These are phyloP conservation scores for Tortricodes alternella DNA, from an alignment of 2,888 invertebrate species.

Conservation along the genomic window DNA sequence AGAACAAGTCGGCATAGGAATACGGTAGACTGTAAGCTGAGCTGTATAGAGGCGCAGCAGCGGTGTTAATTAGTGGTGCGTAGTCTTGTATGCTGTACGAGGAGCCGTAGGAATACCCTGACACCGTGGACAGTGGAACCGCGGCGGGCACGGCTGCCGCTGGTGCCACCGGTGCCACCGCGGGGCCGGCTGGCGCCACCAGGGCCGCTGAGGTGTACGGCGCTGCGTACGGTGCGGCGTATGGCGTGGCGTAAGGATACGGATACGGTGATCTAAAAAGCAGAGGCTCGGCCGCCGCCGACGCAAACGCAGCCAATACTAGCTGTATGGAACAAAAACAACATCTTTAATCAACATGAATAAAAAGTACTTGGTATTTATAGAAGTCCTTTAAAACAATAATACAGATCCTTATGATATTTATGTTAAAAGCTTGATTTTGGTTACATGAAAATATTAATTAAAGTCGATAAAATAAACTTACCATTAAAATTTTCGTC, in stretches of 20 bases:
- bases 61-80: constrained; percentile 18
- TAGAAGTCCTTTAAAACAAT: too few relatives aligned
- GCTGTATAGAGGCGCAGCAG: constrained; percentile 33
- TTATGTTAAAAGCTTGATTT: too few relatives aligned
- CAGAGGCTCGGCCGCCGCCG: constrained; percentile 49
- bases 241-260: too few relatives aligned
- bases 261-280: constrained; percentile 40
- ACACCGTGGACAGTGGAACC: constrained; percentile 41
- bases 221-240: constrained; percentile 11
- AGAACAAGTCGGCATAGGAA: constrained; percentile 34
- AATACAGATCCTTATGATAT: too few relatives aligned
- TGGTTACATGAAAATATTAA: too few relatives aligned
- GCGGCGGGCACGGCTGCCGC: constrained; percentile 35
- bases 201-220: constrained; percentile 40
- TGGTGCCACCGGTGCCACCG: constrained; percentile 36
- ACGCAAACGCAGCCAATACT: constrained; percentile 44
- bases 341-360: not conserved
- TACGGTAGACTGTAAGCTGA: constrained; percentile 51
- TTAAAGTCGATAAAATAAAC: not conserved
- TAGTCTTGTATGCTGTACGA: constrained; percentile 42
- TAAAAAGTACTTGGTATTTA: not conserved
- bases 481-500: constrained; percentile 13
- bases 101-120: constrained; percentile 47
- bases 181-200: constrained; percentile 36
- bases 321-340: constrained; percentile 46